Evolutionary conservation across 1,140 invertebrate species (phyloP).

Genomic region (Caerostris extrusa): DNA sequence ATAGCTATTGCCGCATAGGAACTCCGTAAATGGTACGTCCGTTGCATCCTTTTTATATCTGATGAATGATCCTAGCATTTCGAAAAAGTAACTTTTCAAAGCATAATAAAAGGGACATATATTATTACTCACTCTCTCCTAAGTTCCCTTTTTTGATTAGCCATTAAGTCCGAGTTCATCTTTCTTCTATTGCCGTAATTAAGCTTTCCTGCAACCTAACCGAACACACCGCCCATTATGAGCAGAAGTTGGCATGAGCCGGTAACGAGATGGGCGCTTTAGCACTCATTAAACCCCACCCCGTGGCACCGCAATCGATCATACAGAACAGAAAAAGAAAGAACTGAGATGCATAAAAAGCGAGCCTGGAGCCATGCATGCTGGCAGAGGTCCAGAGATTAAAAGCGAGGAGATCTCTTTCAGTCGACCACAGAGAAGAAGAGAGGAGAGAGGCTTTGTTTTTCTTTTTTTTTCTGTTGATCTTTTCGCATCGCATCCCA

Average conservation of each 20-base stretch:
- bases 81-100: too few species aligned
- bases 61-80: too few species aligned
- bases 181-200: neutral
- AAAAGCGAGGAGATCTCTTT: neutral
- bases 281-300: neutral
- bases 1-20: too few species aligned
- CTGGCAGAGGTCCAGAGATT: constrained; percentile 26
- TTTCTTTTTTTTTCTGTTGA: neutral
- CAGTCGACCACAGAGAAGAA: neutral
- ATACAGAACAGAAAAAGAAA: neutral
- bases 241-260: neutral
- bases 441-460: neutral
- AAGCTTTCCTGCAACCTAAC: neutral
- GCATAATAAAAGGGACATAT: too few species aligned
- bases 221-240: neutral
- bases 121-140: too few species aligned
- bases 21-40: too few species aligned
- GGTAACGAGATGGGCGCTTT: neutral
- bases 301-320: neutral
- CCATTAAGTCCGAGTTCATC: too few species aligned
- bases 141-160: too few species aligned
- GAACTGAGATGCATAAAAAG: neutral
- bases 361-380: neutral
- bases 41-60: too few species aligned
- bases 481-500: neutral